Base-by-base conservation (phyloP, 2,113 vertebrate species). In the Brachyhypopomus gauderio region DNA sequence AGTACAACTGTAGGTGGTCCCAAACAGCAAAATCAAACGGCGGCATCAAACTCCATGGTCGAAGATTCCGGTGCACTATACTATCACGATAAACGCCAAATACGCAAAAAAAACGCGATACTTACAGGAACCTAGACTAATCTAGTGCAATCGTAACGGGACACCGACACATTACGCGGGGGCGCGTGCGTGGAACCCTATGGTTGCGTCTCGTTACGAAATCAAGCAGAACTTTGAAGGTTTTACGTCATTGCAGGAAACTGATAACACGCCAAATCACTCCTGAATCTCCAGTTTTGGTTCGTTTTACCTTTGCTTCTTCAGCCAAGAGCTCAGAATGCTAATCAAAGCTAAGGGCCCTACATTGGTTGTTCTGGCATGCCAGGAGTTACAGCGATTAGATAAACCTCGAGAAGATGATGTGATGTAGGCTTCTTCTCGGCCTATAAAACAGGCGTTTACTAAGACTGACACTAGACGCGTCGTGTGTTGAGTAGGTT, bases 1-100 rank as follows among this genome's bases (percentile, higher is more conserved):
- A 99, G 91, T 94, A 99, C 93, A 90, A 98, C 92, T 93, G 88
- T 72, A 76, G 81, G 14, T 77, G n/a, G 27, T 11, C 75, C 22
- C 66, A 58, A 72, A 83, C 41, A 85, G 66, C 14, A n/a, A 14
- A 70, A 14, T 59, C 38, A n/a, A 3, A 12, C 45, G 45, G 45
- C 45, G 20, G 30, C 64, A 36, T 27, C 27, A 64, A 52, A 64
- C 34, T 55, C 58, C 23, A 25, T 27, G 19, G 7, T 48, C 41
- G 30, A 67, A 20, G 34, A 27, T 25, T 69, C n/a, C 17, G n/a
- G 2, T 6, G 5, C 11, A 7, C 19, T 41, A 41, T 30, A 1
- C 63, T 63, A 25, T 52, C 60, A 25, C 63, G 23, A 22, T 11
- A 66, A 34, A 8, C n/a, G 20, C 20, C 17, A n/a, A n/a, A 70